Evolutionary conservation across 1,140 invertebrate species (phyloP).

Genomic region (Pinna nobilis): DNA sequence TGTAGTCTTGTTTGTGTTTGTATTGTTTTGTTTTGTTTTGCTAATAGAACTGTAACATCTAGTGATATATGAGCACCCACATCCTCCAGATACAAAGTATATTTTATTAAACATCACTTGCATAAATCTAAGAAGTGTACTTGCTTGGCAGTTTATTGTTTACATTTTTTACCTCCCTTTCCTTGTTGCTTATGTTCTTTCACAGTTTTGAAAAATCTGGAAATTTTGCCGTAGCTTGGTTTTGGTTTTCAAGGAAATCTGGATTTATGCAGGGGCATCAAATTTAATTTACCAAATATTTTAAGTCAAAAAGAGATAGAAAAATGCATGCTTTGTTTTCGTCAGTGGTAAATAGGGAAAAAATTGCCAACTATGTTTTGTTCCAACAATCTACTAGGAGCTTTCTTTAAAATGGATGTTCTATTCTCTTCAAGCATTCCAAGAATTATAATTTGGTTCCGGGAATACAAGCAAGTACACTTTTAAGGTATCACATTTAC

Average conservation of each 20-base stretch:
- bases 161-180: neutral
- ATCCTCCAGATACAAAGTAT: too few species aligned
- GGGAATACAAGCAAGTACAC: constrained; percentile 47
- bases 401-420: constrained; percentile 32
- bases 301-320: neutral
- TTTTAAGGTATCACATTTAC: constrained; percentile 43
- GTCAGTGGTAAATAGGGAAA: neutral
- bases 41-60: too few species aligned
- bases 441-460: constrained; percentile 47
- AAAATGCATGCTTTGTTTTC: neutral
- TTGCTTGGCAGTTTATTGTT: constrained; percentile 32
- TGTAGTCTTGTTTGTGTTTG: too few species aligned
- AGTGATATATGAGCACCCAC: too few species aligned
- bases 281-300: neutral
- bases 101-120: too few species aligned
- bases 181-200: too few species aligned
- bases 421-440: constrained; percentile 52
- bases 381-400: too few species aligned
- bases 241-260: too few species aligned
- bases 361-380: constrained; percentile 3
- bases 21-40: too few species aligned
- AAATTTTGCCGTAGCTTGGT: too few species aligned
- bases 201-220: too few species aligned
- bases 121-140: constrained; percentile 38
- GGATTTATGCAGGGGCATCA: constrained; percentile 24